A percentile compares a stretch with the other conserved stretches of the same genome.
Evolutionary conservation across 2,113 vertebrate genomes (phyloP).

Genomic region (Erpornis zantholeuca): DNA sequence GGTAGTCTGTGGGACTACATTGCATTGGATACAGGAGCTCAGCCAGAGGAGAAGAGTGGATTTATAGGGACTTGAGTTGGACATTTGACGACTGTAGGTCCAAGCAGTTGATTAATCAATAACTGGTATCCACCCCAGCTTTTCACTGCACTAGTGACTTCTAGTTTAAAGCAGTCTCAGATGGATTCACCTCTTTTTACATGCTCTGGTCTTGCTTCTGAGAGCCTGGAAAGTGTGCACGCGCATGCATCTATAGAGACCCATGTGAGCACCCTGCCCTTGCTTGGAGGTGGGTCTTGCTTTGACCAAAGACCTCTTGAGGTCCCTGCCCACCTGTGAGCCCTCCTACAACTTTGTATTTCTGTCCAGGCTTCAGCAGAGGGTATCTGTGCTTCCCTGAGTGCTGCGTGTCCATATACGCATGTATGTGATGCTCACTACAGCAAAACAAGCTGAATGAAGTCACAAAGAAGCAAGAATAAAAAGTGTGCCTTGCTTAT

Average conservation of each 20-base stretch:
- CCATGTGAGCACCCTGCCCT: background rate
- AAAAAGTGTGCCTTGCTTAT: background rate
- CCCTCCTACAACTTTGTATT: background rate
- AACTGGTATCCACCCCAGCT: background rate
- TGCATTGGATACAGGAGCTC: background rate
- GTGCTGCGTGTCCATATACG: accelerated
- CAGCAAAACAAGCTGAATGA: background rate
- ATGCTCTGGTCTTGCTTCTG: background rate
- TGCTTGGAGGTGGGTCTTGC: background rate
- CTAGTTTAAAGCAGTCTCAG: background rate
- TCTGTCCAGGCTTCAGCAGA: background rate
- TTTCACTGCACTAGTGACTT: background rate
- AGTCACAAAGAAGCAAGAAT: background rate
- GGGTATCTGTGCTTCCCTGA: background rate
- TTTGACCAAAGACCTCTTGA: background rate
- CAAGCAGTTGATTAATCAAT: background rate
- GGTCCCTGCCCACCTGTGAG: background rate
- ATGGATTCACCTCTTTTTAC: background rate
- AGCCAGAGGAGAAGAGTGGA: background rate
- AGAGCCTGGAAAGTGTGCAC: background rate
- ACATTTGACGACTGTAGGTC: background rate
- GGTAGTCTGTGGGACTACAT: background rate
- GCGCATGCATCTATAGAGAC: accelerated
- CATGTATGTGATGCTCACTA: background rate
- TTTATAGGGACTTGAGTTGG: background rate